phyloP scores from a whole-genome alignment of 2,888 invertebrate species.

The Sussaba pulchella region DNA sequence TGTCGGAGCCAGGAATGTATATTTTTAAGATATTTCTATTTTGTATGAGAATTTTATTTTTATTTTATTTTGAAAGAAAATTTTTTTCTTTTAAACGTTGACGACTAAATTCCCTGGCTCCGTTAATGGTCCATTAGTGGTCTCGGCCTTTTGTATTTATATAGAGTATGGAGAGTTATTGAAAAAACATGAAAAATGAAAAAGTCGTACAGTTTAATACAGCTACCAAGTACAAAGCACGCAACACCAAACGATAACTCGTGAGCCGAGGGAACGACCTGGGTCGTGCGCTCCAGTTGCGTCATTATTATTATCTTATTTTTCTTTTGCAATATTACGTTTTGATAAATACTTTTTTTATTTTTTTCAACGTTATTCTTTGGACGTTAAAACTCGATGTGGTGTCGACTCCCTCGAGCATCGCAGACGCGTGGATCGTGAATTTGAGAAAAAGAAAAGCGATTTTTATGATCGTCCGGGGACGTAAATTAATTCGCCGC shows the following conservation, averaged over 20 bases:
- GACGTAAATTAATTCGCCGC: not conserved
- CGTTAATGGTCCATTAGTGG: constrained; percentile 40
- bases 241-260: constrained; percentile 66
- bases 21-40: not conserved
- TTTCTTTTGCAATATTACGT: constrained; percentile 36
- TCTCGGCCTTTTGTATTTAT: constrained; percentile 37
- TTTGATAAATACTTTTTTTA: constrained; percentile 25
- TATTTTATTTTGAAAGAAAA: not conserved
- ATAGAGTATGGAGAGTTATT: no score
- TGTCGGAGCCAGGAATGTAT: constrained; percentile 52
- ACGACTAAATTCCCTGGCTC: constrained; percentile 32
- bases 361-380: constrained; percentile 22
- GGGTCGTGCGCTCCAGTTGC: constrained; percentile 61
- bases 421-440: constrained; percentile 47
- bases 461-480: constrained; percentile 18
- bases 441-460: constrained; percentile 11
- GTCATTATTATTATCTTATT: constrained; percentile 32
- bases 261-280: constrained; percentile 65
- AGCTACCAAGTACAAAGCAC: constrained; percentile 66
- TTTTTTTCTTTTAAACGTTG: not conserved
- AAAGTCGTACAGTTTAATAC: constrained; percentile 55
- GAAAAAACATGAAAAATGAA: constrained; percentile 31
- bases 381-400: constrained; percentile 16
- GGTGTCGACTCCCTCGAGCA: constrained; percentile 51
- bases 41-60: not conserved